These are phyloP conservation scores for Lycia hirtaria DNA, from an alignment of 2,888 invertebrate genomes.

Conservation along the genomic window DNA sequence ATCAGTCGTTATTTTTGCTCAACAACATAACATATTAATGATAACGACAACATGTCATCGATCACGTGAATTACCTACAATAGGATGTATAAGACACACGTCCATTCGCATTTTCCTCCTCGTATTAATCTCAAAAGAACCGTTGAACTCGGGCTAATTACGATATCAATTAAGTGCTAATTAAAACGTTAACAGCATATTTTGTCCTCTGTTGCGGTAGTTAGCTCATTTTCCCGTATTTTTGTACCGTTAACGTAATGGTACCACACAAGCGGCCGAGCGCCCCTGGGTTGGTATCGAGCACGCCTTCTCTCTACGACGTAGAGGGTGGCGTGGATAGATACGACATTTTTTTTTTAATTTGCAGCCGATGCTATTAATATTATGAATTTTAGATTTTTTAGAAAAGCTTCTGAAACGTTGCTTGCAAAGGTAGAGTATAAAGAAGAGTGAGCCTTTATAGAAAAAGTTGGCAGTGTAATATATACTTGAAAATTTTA, in stretches of 20 bases:
- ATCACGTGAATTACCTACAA: background rate
- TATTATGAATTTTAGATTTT: too few species aligned
- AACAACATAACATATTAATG: too few species aligned
- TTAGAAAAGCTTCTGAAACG: too few species aligned
- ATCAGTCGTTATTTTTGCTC: too few species aligned
- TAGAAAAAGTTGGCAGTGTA: too few species aligned
- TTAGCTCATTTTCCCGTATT: slow-evolving; percentile 57
- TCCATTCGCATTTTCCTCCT: slow-evolving; percentile 10
- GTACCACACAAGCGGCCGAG: slow-evolving; percentile 63
- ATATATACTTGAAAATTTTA: too few species aligned
- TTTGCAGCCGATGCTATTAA: background rate
- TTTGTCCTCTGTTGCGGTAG: slow-evolving; percentile 46
- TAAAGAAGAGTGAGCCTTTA: too few species aligned
- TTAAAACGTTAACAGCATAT: slow-evolving; percentile 56
- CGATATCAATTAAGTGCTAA: slow-evolving; percentile 41
- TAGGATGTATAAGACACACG: background rate
- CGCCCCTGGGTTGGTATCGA: slow-evolving; percentile 66
- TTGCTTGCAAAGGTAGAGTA: too few species aligned
- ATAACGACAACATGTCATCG: background rate
- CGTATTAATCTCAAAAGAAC: slow-evolving; percentile 21
- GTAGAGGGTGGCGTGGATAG: slow-evolving; percentile 5
- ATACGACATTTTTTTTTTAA: background rate
- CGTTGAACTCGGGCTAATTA: slow-evolving; percentile 25
- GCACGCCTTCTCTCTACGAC: slow-evolving; percentile 51
- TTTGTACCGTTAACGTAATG: slow-evolving; percentile 67